phyloP scores from a whole-genome alignment of 2,113 vertebrate genomes.

The Recurvirostra avosetta region DNA sequence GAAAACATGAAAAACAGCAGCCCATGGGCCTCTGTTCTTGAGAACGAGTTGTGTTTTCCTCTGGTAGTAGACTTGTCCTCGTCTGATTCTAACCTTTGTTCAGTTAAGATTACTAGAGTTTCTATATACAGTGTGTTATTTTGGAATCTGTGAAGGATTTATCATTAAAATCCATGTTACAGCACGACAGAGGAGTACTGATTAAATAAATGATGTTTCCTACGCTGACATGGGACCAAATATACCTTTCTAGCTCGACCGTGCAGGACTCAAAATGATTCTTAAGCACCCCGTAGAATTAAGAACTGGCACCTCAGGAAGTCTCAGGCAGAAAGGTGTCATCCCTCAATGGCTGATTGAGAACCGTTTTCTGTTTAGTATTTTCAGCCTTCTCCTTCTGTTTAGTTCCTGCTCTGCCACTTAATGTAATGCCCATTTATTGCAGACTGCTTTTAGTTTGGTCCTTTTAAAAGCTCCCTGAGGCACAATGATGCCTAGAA shows the following conservation, averaged over 20 bases:
- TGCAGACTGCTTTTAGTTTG: conserved; percentile 63
- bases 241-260: neutral
- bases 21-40: neutral
- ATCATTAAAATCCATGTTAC: neutral
- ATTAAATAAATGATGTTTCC: neutral
- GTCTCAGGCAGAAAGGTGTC: neutral
- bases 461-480: conserved; percentile 53
- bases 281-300: neutral
- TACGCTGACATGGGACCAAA: neutral
- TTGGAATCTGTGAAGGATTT: neutral
- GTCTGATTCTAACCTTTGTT: neutral
- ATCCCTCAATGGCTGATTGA: neutral
- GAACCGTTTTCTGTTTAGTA: neutral
- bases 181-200: neutral
- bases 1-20: neutral
- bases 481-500: conserved; percentile 51
- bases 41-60: neutral
- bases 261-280: neutral
- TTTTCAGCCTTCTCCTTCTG: conserved; percentile 20
- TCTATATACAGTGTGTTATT: neutral
- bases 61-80: neutral
- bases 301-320: neutral
- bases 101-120: neutral
- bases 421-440: conserved; percentile 54
- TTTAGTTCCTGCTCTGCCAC: conserved; percentile 31